A percentile compares a stretch with the other conserved stretches of the same genome.
Evolutionary conservation across 2,888 invertebrate species (phyloP).

Genomic region (Chrysodeixis includens): DNA sequence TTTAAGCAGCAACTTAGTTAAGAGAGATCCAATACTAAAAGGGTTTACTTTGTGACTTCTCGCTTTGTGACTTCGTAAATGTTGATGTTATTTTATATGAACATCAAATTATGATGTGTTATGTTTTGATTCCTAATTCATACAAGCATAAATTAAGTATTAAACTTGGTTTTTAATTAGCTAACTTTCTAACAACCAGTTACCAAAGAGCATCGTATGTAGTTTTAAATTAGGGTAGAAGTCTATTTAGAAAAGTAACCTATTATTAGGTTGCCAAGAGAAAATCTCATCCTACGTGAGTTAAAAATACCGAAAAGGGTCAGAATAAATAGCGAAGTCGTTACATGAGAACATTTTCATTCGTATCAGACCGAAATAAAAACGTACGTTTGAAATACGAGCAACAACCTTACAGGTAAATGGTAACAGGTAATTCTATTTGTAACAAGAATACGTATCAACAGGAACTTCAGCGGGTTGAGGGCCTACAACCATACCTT

Average conservation of each 20-base stretch:
- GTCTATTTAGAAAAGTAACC: too few relatives aligned
- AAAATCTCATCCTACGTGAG: not conserved
- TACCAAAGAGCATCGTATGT: too few relatives aligned
- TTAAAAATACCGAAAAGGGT: not conserved
- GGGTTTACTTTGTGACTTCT: conserved; percentile 63
- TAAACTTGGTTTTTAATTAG: not conserved
- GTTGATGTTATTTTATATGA: conserved; percentile 39
- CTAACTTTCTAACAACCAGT: not conserved
- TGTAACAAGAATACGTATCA: conserved; percentile 7
- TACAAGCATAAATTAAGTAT: not conserved
- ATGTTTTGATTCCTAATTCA: conserved; percentile 8
- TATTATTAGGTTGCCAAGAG: too few relatives aligned
- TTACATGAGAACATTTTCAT: not conserved
- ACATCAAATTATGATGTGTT: conserved; percentile 29
- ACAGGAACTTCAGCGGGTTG: conserved; percentile 28
- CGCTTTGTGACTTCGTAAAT: conserved; percentile 50
- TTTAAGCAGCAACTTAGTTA: conserved; percentile 71
- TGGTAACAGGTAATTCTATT: not conserved
- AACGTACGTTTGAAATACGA: not conserved
- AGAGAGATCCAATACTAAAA: conserved; percentile 63
- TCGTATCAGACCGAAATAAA: not conserved
- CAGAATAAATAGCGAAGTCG: not conserved
- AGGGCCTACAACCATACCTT: too few relatives aligned
- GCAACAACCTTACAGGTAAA: not conserved
- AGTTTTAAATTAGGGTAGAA: too few relatives aligned